Evolutionary conservation across 2,113 vertebrate genomes (phyloP).

Genomic region (Speoplatyrhinus poulsoni): DNA sequence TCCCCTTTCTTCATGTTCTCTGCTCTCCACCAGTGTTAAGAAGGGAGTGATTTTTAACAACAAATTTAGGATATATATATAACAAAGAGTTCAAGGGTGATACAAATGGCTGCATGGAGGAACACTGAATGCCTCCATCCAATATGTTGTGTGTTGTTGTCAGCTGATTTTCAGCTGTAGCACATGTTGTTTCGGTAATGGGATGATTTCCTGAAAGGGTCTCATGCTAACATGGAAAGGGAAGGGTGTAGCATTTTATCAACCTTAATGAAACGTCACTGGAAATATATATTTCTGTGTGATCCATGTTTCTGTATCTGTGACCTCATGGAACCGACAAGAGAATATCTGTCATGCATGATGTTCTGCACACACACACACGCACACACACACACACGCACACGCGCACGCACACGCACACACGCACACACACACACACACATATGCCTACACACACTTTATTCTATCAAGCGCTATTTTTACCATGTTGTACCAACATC

Average conservation of each 20-base stretch:
- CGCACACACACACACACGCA: no score
- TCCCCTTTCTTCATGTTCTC: not conserved
- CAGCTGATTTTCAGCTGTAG: slow-evolving; percentile 43
- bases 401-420: no score
- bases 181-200: slow-evolving; percentile 32
- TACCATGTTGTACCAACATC: slow-evolving; percentile 40
- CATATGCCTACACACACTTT: no score
- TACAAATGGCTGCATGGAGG: slow-evolving; percentile 32
- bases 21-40: slow-evolving; percentile 2
- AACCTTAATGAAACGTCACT: slow-evolving; percentile 23
- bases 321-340: slow-evolving; percentile 11
- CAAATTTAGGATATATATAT: slow-evolving; percentile 57
- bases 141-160: slow-evolving; percentile 24
- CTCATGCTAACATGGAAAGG: slow-evolving; percentile 5
- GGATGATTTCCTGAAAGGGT: slow-evolving; percentile 2
- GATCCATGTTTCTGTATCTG: slow-evolving; percentile 17
- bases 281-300: slow-evolving; percentile 30
- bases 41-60: slow-evolving; percentile 35
- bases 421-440: no score
- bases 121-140: slow-evolving; percentile 26
- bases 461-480: not conserved
- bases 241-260: slow-evolving; percentile 28
- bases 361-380: not conserved
- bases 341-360: not conserved
- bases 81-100: slow-evolving; percentile 33